These are phyloP conservation scores for Rhabdomys dilectus DNA, from an alignment of 2,113 vertebrate species.

Conservation along the genomic window DNA sequence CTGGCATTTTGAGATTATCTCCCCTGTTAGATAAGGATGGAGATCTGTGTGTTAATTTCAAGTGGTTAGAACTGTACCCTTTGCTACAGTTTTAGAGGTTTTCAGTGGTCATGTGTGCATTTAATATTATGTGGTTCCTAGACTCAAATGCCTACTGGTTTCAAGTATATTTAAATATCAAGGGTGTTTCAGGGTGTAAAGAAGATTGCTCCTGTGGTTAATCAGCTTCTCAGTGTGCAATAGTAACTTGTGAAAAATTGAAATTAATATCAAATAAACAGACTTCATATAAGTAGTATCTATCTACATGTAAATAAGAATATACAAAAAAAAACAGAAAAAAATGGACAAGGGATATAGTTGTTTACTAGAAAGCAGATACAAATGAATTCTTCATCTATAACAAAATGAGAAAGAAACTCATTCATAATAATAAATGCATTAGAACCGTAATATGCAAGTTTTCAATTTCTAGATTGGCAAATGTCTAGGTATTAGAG, in stretches of 20 bases:
- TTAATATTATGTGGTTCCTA: slow-evolving; percentile 45
- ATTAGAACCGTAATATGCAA: neutral
- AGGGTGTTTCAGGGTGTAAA: neutral
- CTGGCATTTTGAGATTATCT: slow-evolving; percentile 13
- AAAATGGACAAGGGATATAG: neutral
- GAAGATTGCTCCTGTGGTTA: neutral
- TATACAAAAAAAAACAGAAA: neutral
- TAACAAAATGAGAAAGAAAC: neutral
- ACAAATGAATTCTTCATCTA: neutral
- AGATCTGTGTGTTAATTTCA: neutral
- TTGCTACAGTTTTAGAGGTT: slow-evolving; percentile 29
- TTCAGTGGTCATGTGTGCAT: neutral
- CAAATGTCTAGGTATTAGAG: slow-evolving; percentile 28
- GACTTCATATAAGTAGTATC: neutral
- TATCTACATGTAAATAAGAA: slow-evolving; percentile 5
- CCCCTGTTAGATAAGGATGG: slow-evolving; percentile 37
- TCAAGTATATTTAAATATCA: slow-evolving; percentile 54
- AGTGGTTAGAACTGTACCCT: neutral
- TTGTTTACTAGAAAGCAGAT: slow-evolving; percentile 17
- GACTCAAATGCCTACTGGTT: slow-evolving; percentile 8
- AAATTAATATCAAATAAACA: slow-evolving; percentile 44
- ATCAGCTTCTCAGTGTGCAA: slow-evolving; percentile 5
- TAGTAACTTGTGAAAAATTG: slow-evolving; percentile 30
- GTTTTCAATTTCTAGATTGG: slow-evolving; percentile 22
- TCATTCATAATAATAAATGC: neutral